Base-by-base conservation (phyloP, 2,113 vertebrate species). In the Ochotona princeps region DNA sequence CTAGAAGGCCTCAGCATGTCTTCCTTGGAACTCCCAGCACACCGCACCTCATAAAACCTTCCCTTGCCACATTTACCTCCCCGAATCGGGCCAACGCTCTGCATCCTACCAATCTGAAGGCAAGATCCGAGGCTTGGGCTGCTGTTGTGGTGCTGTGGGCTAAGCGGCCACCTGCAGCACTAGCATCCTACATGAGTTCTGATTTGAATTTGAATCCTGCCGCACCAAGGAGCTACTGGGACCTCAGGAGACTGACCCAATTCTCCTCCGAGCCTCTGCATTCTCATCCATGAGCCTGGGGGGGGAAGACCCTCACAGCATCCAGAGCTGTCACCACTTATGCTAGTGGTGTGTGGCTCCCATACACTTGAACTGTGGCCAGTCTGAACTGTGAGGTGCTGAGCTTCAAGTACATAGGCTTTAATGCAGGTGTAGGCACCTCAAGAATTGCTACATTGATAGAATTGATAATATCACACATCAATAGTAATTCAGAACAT, bases 311-410 rank as follows among this genome's bases (percentile, higher is more conserved):
- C 4, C 12, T n/a, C 49, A 1, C 7, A 21, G 1, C 26, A 44
- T 35, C 67, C 47, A 7, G 75, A 51, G 57, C 76, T 30, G 7
- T 32, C 23, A 23, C 44, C 65, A 32, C 1, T 12, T 35, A 14
- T 47, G 6, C 51, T 7, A 7, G 6, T 57, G 26, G 3, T 17
- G 47, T 5, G 80, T n/a, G 14, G 65, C 66, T 35, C 5, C 15
- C 2, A 51, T 61, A 32, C 32, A 1, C 35, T 10, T 7, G 32
- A 78, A 47, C 21, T 0, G 8, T 8, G 35, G 47, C 65, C 51
- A 0, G 28, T 35, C 66, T 2, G 2, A 76, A 3, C 6, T 0
- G 47, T 54, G 44, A 47, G 1, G 54, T 0, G 4, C n/a, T 4
- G 0, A 20, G 3, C 14, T 18, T 13, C 32, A 57, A 83, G 72